Evolutionary conservation across 2,888 invertebrate species (phyloP), one percentile per base, ranked within the genome.

Genomic region (Scaptomyza caliginosa): DNA sequence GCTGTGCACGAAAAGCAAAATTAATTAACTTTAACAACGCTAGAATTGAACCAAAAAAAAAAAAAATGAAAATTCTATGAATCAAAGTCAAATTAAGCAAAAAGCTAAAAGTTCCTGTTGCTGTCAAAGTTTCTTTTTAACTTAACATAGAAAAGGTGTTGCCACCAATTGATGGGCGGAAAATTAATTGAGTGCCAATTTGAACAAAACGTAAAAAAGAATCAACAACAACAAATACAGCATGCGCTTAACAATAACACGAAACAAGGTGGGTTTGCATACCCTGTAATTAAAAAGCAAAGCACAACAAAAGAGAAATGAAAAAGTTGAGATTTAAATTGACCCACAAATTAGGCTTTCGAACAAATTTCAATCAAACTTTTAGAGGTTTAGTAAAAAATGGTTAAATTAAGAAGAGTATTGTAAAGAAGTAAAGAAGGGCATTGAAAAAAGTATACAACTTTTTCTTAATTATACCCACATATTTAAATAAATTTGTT

Each of bases 61-160:
- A 7, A 23, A 30, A 49, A 32, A 56, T 65, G 43, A 51, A 39
- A 34, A 49, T 49, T 60, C 46, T 45, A 23, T 39, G 50, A 62
- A 67, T 60, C 42, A 48, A 26, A 51, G 32, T 63, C n/a, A 65
- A 77, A 71, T 72, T 65, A 51, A 64, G 59, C 42, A 13, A 21
- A 40, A 43, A 6, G 50, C 39, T 58, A 49, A 78, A 81, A 74
- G 56, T 75, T 84, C 26, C 36, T 39, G 45, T 58, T 58, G 21
- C 66, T 66, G 62, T 63, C 64, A 65, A 72, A 78, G 62, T 72
- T 78, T 57, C 16, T 55, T 57, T 72, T 36, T 36, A 56, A 57
- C 58, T 65, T 45, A 60, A 81, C 79, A 80, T 69, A 67, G 73
- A 78, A 85, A 85, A 80, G 80, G 86, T 80, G 86, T 80, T 82